A percentile compares a stretch with the other conserved stretches of the same genome.
Conservation (phyloP, 2,888 invertebrate species). For the Ectemnius continuus region DNA sequence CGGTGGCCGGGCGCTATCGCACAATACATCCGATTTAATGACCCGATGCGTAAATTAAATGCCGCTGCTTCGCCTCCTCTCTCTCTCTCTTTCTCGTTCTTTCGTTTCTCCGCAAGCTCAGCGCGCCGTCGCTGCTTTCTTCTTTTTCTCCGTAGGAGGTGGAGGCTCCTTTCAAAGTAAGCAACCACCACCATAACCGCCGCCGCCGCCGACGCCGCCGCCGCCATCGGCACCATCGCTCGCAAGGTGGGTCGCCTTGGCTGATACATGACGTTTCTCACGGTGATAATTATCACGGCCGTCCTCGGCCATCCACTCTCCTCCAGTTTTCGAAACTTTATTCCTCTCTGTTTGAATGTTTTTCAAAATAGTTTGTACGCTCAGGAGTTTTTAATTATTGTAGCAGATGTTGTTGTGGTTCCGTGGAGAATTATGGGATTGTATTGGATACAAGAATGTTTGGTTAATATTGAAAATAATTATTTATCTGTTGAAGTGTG, state of each 20-base stretch:
- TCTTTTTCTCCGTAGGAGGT: constrained; percentile 43
- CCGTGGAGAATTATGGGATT: too few species aligned
- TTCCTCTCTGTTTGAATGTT: neutral
- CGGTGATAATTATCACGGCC: constrained; percentile 70
- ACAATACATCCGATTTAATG: constrained; percentile 70
- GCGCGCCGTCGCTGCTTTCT: constrained; percentile 30
- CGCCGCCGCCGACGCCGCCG: constrained; percentile 33
- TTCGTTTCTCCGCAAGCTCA: constrained; percentile 30
- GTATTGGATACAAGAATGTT: too few species aligned
- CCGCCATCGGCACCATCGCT: constrained; percentile 46
- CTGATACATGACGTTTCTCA: constrained; percentile 68
- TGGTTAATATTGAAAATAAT: too few species aligned
- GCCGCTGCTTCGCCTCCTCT: constrained; percentile 37
- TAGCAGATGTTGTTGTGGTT: too few species aligned
- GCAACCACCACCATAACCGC: constrained; percentile 42
- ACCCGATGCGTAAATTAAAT: constrained; percentile 70
- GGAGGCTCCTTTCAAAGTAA: constrained; percentile 55
- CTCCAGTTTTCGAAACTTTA: constrained; percentile 23
- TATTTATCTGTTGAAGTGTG: too few species aligned
- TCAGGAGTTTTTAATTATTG: too few species aligned
- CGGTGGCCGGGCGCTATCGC: constrained; percentile 54
- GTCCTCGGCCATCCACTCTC: constrained; percentile 16
- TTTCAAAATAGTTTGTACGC: too few species aligned
- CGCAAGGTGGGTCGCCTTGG: constrained; percentile 59
- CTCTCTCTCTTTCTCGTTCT: constrained; percentile 31